Evolutionary conservation across 1,140 invertebrate genomes (phyloP).

Genomic region (Drosophila baimaii): DNA sequence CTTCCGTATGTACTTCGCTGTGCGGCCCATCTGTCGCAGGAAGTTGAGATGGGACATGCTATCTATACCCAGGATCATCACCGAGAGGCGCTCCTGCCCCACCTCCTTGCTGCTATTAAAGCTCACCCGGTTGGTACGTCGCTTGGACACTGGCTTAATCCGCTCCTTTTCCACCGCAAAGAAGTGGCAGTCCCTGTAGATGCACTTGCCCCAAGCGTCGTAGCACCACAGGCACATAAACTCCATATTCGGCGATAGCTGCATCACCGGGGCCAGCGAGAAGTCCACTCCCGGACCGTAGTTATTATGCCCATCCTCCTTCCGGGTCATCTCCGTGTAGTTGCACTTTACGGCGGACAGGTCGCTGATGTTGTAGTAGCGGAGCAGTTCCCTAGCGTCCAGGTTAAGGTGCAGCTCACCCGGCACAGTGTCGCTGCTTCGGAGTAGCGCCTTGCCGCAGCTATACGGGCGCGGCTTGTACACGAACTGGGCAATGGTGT

Average conservation of each 20-base stretch:
- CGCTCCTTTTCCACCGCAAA: slow-evolving; percentile 86
- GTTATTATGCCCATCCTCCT: slow-evolving; percentile 78
- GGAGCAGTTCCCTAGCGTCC: slow-evolving; percentile 87
- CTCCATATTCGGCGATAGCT: slow-evolving; percentile 85
- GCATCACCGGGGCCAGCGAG: slow-evolving; percentile 77
- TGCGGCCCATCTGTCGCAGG: slow-evolving; percentile 91
- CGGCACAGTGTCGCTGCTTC: slow-evolving; percentile 63
- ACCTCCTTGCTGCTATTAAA: slow-evolving; percentile 29
- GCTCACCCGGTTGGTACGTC: background rate
- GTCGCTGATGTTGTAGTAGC: slow-evolving; percentile 86
- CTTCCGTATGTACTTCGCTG: slow-evolving; percentile 86
- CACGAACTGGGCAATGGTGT: slow-evolving; percentile 84
- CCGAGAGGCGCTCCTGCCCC: slow-evolving; percentile 76
- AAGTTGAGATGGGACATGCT: slow-evolving; percentile 94
- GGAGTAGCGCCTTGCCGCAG: slow-evolving; percentile 84
- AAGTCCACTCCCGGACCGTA: slow-evolving; percentile 81
- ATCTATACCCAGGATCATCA: slow-evolving; percentile 94
- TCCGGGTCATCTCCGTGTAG: slow-evolving; percentile 87
- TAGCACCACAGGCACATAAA: slow-evolving; percentile 88
- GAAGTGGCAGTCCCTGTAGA: slow-evolving; percentile 89
- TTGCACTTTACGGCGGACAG: slow-evolving; percentile 86
- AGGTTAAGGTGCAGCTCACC: slow-evolving; percentile 86
- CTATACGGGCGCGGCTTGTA: slow-evolving; percentile 84
- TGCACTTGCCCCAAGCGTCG: slow-evolving; percentile 67
- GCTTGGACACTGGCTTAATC: background rate